These are phyloP conservation scores for Hypsopygia costalis DNA, from an alignment of 2,888 invertebrate species.

Conservation along the genomic window DNA sequence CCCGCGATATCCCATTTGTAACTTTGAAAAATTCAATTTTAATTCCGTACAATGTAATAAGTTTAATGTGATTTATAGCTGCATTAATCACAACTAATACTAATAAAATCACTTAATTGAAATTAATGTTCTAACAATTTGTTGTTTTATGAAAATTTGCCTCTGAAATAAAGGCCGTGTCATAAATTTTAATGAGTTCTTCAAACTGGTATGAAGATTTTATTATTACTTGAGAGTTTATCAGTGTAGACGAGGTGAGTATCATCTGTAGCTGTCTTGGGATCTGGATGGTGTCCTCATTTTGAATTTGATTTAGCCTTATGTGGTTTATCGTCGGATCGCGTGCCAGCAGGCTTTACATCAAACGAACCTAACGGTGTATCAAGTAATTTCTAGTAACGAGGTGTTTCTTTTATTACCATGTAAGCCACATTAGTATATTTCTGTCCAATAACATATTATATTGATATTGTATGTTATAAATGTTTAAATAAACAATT, in stretches of 20 bases:
- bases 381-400: slow-evolving; percentile 74
- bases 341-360: slow-evolving; percentile 63
- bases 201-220: not conserved
- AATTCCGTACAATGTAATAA: slow-evolving; percentile 14
- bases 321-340: slow-evolving; percentile 61
- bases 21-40: slow-evolving; percentile 12
- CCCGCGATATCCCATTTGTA: slow-evolving; percentile 11
- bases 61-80: slow-evolving; percentile 10
- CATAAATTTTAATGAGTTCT: slow-evolving; percentile 9
- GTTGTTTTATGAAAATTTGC: slow-evolving; percentile 4
- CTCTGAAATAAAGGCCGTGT: slow-evolving; percentile 1
- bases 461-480: slow-evolving; percentile 18
- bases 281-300: slow-evolving; percentile 22
- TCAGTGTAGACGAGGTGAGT: slow-evolving; percentile 5
- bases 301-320: slow-evolving; percentile 38
- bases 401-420: slow-evolving; percentile 69
- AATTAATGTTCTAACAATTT: slow-evolving; percentile 11
- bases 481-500: no score
- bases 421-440: slow-evolving; percentile 38
- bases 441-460: slow-evolving; percentile 24
- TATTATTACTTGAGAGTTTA: slow-evolving; percentile 14
- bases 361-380: slow-evolving; percentile 62
- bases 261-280: slow-evolving; percentile 8
- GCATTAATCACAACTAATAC: slow-evolving; percentile 12
- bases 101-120: slow-evolving; percentile 10